Percentiles rank a stretch among this genome's conserved stretches.
Conservation (phyloP, 2,888 invertebrate species). For the Nematopogon swammerdamellus region DNA sequence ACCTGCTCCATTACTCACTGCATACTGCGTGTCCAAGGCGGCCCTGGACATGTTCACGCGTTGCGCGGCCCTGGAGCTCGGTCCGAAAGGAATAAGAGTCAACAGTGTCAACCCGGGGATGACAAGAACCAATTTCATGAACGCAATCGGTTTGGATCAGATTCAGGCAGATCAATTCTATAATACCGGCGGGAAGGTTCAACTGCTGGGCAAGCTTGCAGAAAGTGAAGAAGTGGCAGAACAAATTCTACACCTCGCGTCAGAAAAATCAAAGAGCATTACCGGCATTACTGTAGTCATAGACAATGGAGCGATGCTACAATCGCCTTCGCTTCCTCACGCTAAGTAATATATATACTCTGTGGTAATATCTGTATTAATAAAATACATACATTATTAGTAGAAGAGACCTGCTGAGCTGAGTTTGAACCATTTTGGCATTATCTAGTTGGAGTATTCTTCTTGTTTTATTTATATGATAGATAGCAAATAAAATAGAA, state of each 20-base stretch:
- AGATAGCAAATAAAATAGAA: no score
- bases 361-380: no score
- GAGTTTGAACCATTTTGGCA: no score
- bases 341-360: no score
- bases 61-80: constrained; percentile 30
- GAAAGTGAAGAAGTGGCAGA: constrained; percentile 28
- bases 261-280: constrained; percentile 29
- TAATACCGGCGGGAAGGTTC: constrained; percentile 17
- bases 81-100: constrained; percentile 29
- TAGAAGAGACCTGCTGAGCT: no score
- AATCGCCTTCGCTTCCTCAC: neutral
- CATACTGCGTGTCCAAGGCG: constrained; percentile 40
- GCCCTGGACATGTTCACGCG: constrained; percentile 35
- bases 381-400: no score
- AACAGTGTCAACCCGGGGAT: constrained; percentile 38
- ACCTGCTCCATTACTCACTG: constrained; percentile 23
- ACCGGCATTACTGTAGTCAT: constrained; percentile 46
- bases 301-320: constrained; percentile 28
- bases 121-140: constrained; percentile 29
- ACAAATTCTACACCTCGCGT: constrained; percentile 28
- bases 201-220: constrained; percentile 17
- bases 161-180: constrained; percentile 22
- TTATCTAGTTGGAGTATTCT: no score
- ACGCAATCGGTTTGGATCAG: constrained; percentile 24
- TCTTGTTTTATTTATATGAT: no score